Percentiles rank a stretch among this genome's conserved stretches.
Evolutionary conservation across 2,113 vertebrate genomes (phyloP).

Genomic region (Brachyhypopomus gauderio): DNA sequence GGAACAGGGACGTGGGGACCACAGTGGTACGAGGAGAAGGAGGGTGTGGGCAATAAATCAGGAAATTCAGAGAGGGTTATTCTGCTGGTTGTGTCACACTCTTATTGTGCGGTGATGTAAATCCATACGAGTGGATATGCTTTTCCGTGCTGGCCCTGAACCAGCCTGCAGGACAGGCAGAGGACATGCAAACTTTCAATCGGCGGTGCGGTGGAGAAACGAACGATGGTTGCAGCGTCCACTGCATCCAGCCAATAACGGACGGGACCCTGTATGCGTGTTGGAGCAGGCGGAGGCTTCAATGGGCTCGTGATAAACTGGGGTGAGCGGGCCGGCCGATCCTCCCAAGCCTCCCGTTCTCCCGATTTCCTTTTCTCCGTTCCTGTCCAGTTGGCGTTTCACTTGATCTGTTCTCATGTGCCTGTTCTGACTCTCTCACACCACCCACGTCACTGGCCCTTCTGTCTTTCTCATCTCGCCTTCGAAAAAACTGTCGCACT

Average conservation of each 20-base stretch:
- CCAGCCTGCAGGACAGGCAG: constrained; percentile 55
- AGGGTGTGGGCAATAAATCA: not conserved
- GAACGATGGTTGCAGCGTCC: constrained; percentile 67
- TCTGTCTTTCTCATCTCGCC: constrained; percentile 23
- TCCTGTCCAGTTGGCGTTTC: constrained; percentile 19
- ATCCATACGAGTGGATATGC: constrained; percentile 57
- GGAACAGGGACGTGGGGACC: not conserved
- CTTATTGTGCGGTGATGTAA: too few relatives aligned
- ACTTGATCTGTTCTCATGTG: constrained; percentile 23
- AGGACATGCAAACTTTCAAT: constrained; percentile 61
- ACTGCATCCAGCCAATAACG: constrained; percentile 53
- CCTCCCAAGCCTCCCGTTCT: not conserved
- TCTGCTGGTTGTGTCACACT: not conserved
- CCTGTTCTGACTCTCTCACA: constrained; percentile 15
- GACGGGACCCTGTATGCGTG: constrained; percentile 58
- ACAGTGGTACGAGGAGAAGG: not conserved
- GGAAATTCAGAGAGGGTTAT: not conserved
- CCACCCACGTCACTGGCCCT: constrained; percentile 29
- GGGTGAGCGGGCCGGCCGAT: not conserved
- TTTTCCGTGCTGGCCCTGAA: constrained; percentile 60
- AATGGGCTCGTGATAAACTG: constrained; percentile 1
- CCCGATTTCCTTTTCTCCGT: not conserved
- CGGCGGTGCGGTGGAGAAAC: constrained; percentile 74
- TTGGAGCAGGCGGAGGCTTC: constrained; percentile 10
- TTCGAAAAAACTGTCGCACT: constrained; percentile 19